Evolutionary conservation across 2,113 vertebrate species (phyloP).

Genomic region (Tragelaphus imberbis): DNA sequence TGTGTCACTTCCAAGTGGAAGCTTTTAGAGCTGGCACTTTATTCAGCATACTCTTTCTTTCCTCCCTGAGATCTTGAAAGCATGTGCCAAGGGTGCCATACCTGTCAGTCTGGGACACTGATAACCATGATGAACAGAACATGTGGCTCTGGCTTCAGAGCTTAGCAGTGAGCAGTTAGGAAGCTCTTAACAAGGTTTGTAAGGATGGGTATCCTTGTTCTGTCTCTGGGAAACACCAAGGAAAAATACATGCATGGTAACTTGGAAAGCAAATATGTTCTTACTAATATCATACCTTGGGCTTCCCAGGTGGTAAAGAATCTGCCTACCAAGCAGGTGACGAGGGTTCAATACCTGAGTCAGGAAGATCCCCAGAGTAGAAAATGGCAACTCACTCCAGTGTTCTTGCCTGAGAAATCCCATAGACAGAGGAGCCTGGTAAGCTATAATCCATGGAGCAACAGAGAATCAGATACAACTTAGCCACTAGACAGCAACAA

Average conservation of each 20-base stretch:
- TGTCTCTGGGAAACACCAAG: not conserved
- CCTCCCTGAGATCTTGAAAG: not conserved
- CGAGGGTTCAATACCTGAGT: not conserved
- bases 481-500: not conserved
- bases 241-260: rapidly evolving
- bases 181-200: not conserved
- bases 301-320: not conserved
- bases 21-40: not conserved
- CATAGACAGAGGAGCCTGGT: not conserved
- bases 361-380: not conserved
- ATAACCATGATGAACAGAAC: not conserved
- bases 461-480: not conserved
- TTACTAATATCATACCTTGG: not conserved
- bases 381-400: not conserved
- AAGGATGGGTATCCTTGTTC: not conserved
- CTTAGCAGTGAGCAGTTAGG: not conserved
- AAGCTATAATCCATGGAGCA: not conserved
- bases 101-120: not conserved
- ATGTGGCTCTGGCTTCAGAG: not conserved
- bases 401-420: not conserved
- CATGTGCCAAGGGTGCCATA: not conserved
- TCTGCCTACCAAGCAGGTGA: not conserved
- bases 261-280: not conserved
- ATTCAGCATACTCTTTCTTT: not conserved
- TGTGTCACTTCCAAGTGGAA: not conserved